Base-by-base conservation (phyloP, 2,113 vertebrate species). In the Epinephelus cyanopodus region DNA sequence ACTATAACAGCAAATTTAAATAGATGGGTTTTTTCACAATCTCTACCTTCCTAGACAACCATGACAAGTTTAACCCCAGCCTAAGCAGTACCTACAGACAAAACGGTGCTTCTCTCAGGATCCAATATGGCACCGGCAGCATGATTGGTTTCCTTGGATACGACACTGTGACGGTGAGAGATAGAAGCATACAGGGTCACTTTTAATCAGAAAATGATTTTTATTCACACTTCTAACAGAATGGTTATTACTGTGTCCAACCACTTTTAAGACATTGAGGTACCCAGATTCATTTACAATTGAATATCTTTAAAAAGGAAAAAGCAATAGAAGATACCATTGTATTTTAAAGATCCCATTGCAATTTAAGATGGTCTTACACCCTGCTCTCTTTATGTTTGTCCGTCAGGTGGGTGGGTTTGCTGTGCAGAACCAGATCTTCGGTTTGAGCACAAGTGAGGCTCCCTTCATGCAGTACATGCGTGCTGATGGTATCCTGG, bases 371-470 rank as follows among this genome's bases (percentile, higher is more conserved):
- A 10, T 4, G 0, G 37, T 56, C 47, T 45, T 65, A 3, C 71
- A n/a, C 47, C 18, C 5, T 0, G 6, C 18, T 57, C 14, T 45
- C 25, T 64, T 33, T 14, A 14, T 76, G 47, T 0, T 66, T 77
- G 58, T 62, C 48, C 21, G 29, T 11, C 50, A 94, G 93, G 86
- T 94, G 13, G 89, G 69, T 21, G 83, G 90, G 0, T 23, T 92
- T 3, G 1, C 76, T 33, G 88, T 89, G 57, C 27, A 0, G 0
- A 87, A 95, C 29, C 96, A 97, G 89, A 91, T 94, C 61, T 92
- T 96, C 0, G 96, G 96, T 33, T 80, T 97, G 80, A 97, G 96
- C 37, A 2, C 81, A 77, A 63, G 21, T 1, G 92, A 94, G 64
- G 90, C 86, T 69, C 61, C 89, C 11, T 88, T 84, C 76, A 89